Evolutionary conservation across 2,888 invertebrate species (phyloP).

Genomic region (Pyrocoelia pectoralis): DNA sequence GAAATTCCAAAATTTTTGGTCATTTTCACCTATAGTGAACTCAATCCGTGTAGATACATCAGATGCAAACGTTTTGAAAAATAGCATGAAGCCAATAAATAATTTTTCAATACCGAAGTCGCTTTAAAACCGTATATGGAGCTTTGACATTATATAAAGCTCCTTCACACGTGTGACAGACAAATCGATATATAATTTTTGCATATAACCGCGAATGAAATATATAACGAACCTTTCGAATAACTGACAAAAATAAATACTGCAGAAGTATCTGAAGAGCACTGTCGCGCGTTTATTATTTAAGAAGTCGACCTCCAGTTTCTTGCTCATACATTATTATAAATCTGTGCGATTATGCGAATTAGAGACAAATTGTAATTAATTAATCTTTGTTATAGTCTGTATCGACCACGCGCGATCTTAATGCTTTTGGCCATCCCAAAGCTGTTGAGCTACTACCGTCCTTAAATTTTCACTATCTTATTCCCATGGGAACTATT

Average conservation of each 20-base stretch:
- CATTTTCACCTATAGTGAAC: too few species aligned
- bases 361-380: slow-evolving; percentile 36
- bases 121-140: neutral
- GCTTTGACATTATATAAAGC: slow-evolving; percentile 1
- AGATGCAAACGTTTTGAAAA: neutral
- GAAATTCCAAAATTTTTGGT: too few species aligned
- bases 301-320: neutral
- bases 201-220: neutral
- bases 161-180: neutral
- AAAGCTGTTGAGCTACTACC: slow-evolving; percentile 31
- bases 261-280: slow-evolving; percentile 30
- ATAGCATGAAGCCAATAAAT: neutral
- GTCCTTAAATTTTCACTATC: slow-evolving; percentile 36
- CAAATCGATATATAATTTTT: neutral
- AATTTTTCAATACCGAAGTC: neutral
- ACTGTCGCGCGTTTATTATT: slow-evolving; percentile 25
- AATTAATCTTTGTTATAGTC: slow-evolving; percentile 37
- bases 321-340: neutral
- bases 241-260: slow-evolving; percentile 39
- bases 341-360: slow-evolving; percentile 20
- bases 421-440: slow-evolving; percentile 45
- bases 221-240: neutral
- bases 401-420: slow-evolving; percentile 49
- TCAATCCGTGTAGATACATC: too few species aligned
- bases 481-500: slow-evolving; percentile 29